Percentiles rank a stretch among this genome's conserved stretches.
Evolutionary conservation across 2,797 vertebrate species (phyloP).

Genomic region (Cuculus canorus): DNA sequence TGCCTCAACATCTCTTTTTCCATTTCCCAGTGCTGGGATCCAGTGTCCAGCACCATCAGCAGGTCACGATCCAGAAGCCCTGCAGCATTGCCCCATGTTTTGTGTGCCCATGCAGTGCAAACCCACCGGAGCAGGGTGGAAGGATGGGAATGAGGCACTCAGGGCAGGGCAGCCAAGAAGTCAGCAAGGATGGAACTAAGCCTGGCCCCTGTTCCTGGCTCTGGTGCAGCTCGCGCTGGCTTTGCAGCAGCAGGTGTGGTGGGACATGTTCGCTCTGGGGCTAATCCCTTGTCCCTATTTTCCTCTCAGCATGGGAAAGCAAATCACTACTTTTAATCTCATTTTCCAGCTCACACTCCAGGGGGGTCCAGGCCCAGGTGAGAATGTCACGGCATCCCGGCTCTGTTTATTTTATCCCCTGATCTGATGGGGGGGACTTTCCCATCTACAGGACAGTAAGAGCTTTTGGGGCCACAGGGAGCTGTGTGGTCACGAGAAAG

Average conservation of each 20-base stretch:
- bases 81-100: accelerated
- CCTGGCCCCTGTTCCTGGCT: not conserved
- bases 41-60: accelerated
- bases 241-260: not conserved
- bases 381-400: not conserved
- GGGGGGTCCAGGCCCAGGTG: slow-evolving; percentile 29
- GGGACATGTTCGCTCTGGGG: not conserved
- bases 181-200: not conserved
- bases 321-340: slow-evolving; percentile 63
- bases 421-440: not conserved
- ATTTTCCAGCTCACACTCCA: slow-evolving; percentile 48
- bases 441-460: accelerated
- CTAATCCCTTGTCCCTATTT: slow-evolving; percentile 70
- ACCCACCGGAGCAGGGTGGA: accelerated
- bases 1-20: not conserved
- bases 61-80: not conserved
- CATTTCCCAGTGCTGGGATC: not conserved
- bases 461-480: not conserved
- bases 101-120: accelerated
- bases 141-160: not conserved
- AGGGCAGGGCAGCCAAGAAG: not conserved
- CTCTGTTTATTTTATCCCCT: not conserved
- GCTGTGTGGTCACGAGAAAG: not conserved
- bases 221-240: not conserved
- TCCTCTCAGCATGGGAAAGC: slow-evolving; percentile 61